A percentile compares a stretch with the other conserved stretches of the same genome.
phyloP scores from a whole-genome alignment of 30 jellyfish, hydroid and myxozoan species.

The Aurelia coerulea region DNA sequence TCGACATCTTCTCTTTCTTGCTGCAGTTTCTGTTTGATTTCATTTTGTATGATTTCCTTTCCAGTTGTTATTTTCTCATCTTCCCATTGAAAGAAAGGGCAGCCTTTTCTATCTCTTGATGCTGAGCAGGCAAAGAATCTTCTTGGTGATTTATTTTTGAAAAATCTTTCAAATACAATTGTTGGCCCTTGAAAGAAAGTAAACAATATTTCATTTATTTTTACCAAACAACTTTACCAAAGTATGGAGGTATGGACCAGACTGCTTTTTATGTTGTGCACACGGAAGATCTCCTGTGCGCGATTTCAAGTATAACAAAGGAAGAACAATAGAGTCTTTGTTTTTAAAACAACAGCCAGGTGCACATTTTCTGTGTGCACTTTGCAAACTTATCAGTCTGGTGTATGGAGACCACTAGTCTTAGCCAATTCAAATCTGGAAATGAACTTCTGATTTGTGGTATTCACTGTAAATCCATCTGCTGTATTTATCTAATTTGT shows the following conservation, averaged over 20 bases:
- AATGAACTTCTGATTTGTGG: too few relatives aligned
- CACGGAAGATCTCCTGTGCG: too few relatives aligned
- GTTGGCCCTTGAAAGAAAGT: conserved; percentile 81
- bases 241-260: too few relatives aligned
- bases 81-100: conserved; percentile 85
- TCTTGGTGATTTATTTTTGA: conserved; percentile 46
- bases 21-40: conserved; percentile 27
- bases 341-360: too few relatives aligned
- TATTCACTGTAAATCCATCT: too few relatives aligned
- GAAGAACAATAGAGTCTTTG: too few relatives aligned
- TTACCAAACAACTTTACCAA: neutral
- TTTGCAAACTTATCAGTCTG: too few relatives aligned
- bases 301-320: too few relatives aligned
- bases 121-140: conserved; percentile 95
- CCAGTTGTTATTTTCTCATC: conserved; percentile 87
- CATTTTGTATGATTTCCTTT: conserved; percentile 46
- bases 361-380: too few relatives aligned
- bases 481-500: too few relatives aligned
- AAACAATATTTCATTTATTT: neutral
- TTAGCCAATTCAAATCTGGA: too few relatives aligned
- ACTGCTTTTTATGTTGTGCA: too few relatives aligned
- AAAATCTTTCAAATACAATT: conserved; percentile 80
- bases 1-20: conserved; percentile 35
- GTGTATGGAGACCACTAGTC: neutral
- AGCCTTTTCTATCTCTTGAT: conserved; percentile 91